phyloP scores from a whole-genome alignment of 2,113 vertebrate species.

The human region GRCh38 chr4:16135501-16136000 shows the following conservation, averaged over 20 bases:
- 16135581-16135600: no score
- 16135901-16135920: no score
- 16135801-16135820: background rate
- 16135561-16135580: background rate
- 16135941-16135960: fast-evolving
- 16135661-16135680: background rate
- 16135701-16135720: background rate
- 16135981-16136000: background rate
- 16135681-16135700: background rate
- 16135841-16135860: background rate
- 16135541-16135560: fast-evolving
- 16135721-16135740: background rate
- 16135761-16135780: background rate
- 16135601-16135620: background rate
- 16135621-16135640: background rate
- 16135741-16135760: background rate
- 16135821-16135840: fast-evolving
- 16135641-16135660: background rate
- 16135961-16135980: background rate
- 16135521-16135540: background rate
- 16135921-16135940: background rate
- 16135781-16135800: background rate
- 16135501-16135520: background rate
- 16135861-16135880: background rate
- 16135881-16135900: no score